Conservation (phyloP, 2,888 invertebrate species). For the Apamea sordens region DNA sequence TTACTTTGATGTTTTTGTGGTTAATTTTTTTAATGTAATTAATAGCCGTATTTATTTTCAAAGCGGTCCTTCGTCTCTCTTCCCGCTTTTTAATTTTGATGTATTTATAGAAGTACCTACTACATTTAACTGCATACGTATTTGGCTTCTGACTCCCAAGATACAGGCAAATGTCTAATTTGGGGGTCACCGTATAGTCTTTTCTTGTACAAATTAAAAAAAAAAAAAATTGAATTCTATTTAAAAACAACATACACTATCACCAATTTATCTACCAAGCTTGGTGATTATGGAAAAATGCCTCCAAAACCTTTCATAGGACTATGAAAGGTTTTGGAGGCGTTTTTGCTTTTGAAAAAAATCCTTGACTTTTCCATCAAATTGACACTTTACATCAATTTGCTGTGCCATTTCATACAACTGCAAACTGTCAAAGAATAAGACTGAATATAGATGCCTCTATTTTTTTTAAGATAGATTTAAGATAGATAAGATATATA, state of each 20-base stretch:
- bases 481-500: too few species aligned
- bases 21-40: constrained; percentile 14
- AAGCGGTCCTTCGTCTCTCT: too few species aligned
- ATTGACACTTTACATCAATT: background rate
- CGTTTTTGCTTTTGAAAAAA: too few species aligned
- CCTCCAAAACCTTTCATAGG: background rate
- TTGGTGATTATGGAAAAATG: background rate
- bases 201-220: too few species aligned
- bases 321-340: too few species aligned
- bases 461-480: too few species aligned
- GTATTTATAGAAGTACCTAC: background rate
- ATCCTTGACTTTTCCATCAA: too few species aligned
- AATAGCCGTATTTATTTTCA: constrained; percentile 10
- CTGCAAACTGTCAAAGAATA: background rate
- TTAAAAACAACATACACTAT: background rate
- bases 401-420: background rate
- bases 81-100: background rate
- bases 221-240: background rate
- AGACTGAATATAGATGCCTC: background rate
- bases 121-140: background rate
- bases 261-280: background rate
- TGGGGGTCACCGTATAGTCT: too few species aligned
- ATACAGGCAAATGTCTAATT: too few species aligned
- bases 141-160: too few species aligned
- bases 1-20: constrained; percentile 34